These are phyloP conservation scores for Myrmecobius fasciatus DNA, from an alignment of 2,113 vertebrate species.

Conservation along the genomic window DNA sequence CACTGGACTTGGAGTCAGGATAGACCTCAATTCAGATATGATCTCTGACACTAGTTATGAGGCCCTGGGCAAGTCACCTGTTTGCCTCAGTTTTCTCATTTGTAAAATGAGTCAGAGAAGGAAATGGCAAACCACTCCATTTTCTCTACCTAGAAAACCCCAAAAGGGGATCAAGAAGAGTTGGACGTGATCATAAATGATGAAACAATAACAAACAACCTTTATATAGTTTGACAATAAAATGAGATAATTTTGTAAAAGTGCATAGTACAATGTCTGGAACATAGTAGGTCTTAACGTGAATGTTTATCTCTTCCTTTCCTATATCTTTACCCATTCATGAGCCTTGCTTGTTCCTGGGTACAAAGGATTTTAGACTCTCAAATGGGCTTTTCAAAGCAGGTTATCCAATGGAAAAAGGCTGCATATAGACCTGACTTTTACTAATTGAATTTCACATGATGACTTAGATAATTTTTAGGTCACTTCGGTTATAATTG, in stretches of 20 bases:
- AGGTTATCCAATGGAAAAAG: background rate
- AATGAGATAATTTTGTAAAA: too few relatives aligned
- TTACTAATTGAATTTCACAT: too few relatives aligned
- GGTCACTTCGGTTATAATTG: background rate
- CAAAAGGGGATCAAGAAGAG: too few relatives aligned
- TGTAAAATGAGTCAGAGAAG: background rate
- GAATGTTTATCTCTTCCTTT: too few relatives aligned
- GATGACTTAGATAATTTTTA: background rate
- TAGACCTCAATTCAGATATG: background rate
- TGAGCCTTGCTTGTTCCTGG: background rate
- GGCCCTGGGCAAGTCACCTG: background rate
- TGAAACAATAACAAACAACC: too few relatives aligned
- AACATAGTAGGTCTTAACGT: too few relatives aligned
- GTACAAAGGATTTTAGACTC: background rate
- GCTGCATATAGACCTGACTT: too few relatives aligned
- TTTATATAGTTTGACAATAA: too few relatives aligned
- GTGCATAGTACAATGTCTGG: too few relatives aligned
- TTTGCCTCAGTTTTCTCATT: background rate
- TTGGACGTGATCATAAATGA: too few relatives aligned
- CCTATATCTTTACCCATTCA: background rate
- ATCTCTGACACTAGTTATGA: background rate
- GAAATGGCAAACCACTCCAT: too few relatives aligned
- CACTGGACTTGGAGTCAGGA: background rate
- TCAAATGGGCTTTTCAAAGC: background rate
- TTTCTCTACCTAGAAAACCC: too few relatives aligned